These are phyloP conservation scores for Empidonax alnorum DNA, from an alignment of 2,113 vertebrate genomes.

Conservation along the genomic window DNA sequence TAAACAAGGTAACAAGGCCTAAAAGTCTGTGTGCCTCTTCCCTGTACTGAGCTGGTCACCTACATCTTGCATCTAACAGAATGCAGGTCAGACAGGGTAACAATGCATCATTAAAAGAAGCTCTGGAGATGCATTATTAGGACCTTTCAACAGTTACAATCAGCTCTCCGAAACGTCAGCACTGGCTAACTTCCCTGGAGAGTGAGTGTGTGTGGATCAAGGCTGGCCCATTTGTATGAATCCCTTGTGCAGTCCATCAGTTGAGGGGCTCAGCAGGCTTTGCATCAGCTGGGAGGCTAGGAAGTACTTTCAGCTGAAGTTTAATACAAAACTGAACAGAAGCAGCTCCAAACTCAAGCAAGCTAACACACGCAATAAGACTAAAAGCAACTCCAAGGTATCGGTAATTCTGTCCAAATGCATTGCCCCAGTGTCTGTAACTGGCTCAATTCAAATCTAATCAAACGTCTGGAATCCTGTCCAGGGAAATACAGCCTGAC, in stretches of 20 bases:
- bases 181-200: neutral
- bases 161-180: neutral
- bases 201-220: accelerated
- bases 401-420: accelerated
- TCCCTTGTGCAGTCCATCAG: accelerated
- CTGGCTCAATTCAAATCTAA: neutral
- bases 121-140: neutral
- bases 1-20: neutral
- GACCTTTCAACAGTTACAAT: neutral
- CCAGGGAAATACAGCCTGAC: neutral
- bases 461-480: neutral
- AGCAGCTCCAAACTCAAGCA: neutral
- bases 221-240: accelerated
- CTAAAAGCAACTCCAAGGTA: accelerated
- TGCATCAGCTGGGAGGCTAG: neutral
- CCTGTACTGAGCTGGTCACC: neutral
- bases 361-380: accelerated
- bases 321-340: neutral
- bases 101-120: accelerated
- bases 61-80: neutral
- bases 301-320: neutral
- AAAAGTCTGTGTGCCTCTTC: neutral
- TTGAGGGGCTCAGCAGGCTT: neutral
- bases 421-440: accelerated
- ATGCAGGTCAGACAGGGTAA: neutral